Evolutionary conservation across 2,888 invertebrate genomes (phyloP).

Genomic region (Rambutsinella grinnellia): DNA sequence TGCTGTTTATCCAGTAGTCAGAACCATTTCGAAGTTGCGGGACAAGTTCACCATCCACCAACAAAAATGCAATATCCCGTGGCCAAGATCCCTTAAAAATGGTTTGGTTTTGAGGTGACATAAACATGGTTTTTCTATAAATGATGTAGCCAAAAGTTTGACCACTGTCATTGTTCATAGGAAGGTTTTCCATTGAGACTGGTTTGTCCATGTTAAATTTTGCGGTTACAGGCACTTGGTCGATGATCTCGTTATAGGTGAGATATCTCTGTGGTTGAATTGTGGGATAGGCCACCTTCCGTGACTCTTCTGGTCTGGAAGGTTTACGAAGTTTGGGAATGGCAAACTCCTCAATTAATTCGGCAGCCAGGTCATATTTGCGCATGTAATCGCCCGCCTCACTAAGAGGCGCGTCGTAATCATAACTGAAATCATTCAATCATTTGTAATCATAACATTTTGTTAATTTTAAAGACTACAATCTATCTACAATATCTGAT

Average conservation of each 20-base stretch:
- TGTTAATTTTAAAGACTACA: not conserved
- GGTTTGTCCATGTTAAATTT: slow-evolving; percentile 44
- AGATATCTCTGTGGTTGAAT: slow-evolving; percentile 65
- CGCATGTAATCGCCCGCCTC: slow-evolving; percentile 73
- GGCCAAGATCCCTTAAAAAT: slow-evolving; percentile 50
- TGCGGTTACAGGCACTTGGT: slow-evolving; percentile 59
- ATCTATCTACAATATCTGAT: not conserved
- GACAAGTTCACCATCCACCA: slow-evolving; percentile 41
- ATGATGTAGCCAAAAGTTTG: slow-evolving; percentile 74
- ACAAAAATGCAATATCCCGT: slow-evolving; percentile 45
- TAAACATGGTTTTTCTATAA: slow-evolving; percentile 69
- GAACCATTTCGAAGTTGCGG: slow-evolving; percentile 14
- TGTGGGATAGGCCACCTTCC: slow-evolving; percentile 68
- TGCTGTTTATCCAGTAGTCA: slow-evolving; percentile 51
- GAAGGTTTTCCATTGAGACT: slow-evolving; percentile 67
- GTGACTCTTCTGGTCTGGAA: slow-evolving; percentile 67
- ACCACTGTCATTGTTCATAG: slow-evolving; percentile 69
- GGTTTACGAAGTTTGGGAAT: slow-evolving; percentile 66
- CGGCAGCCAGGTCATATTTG: slow-evolving; percentile 69
- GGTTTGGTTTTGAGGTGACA: slow-evolving; percentile 17
- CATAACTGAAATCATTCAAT: slow-evolving; percentile 63
- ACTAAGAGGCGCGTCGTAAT: slow-evolving; percentile 73
- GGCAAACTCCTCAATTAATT: slow-evolving; percentile 66
- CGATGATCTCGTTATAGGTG: slow-evolving; percentile 65
- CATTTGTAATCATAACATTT: not conserved